phyloP scores from a whole-genome alignment of 2,113 vertebrate species.

The Platichthys stellatus region DNA sequence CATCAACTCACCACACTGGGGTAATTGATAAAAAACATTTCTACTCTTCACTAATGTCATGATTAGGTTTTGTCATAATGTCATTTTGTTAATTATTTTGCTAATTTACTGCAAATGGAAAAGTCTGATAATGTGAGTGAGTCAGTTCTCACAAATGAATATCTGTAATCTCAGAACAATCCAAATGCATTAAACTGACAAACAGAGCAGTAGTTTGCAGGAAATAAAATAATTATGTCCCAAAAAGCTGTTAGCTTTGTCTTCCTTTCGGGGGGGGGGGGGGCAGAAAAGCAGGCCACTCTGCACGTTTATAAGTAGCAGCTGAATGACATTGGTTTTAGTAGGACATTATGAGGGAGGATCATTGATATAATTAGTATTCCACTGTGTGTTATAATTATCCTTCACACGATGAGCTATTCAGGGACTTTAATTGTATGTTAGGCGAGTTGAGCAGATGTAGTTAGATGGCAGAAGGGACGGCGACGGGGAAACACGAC shows the following conservation, averaged over 20 bases:
- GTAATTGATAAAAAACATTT: no score
- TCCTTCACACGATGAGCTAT: conserved; percentile 67
- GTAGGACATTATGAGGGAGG: conserved; percentile 72
- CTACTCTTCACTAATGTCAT: no score
- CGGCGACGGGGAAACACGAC: background rate
- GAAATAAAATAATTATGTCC: background rate
- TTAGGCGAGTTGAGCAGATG: conserved; percentile 55
- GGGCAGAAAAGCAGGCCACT: conserved; percentile 68
- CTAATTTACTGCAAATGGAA: no score
- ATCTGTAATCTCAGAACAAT: no score
- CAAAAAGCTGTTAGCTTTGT: background rate
- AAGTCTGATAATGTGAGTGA: no score
- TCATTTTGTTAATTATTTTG: no score
- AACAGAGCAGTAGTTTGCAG: no score
- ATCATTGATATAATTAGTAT: conserved; percentile 80
- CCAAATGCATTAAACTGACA: no score
- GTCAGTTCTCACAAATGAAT: no score
- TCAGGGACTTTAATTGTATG: conserved; percentile 67
- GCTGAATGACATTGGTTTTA: conserved; percentile 80
- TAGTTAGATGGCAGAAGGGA: conserved; percentile 33
- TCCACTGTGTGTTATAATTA: conserved; percentile 73
- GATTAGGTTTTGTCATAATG: no score
- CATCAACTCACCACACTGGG: no score
- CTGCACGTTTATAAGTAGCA: conserved; percentile 56
- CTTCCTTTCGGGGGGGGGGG: conserved; percentile 34